Conservation (phyloP, 1,140 invertebrate species). For the Panulirus ornatus region DNA sequence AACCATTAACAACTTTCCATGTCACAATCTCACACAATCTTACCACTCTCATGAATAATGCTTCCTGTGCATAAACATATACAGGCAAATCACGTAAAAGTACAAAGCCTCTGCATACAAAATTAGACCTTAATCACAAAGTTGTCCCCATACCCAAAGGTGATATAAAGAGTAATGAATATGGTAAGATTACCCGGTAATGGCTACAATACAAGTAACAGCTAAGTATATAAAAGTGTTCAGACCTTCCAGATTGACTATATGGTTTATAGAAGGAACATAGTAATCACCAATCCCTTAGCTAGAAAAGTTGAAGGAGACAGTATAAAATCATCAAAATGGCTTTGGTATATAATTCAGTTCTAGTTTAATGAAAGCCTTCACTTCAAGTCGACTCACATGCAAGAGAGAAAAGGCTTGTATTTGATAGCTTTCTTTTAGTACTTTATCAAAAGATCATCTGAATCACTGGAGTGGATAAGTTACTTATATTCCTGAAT, state of each 20-base stretch:
- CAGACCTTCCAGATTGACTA: slow-evolving; percentile 32
- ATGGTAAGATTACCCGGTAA: neutral
- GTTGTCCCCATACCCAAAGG: slow-evolving; percentile 13
- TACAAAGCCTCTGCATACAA: slow-evolving; percentile 48
- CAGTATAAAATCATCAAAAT: slow-evolving; percentile 29
- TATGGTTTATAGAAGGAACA: slow-evolving; percentile 47
- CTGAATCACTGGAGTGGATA: too few species aligned
- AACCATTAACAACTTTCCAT: too few species aligned
- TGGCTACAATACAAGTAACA: neutral
- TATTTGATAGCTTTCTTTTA: too few species aligned
- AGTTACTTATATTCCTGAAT: too few species aligned
- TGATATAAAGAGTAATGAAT: slow-evolving; percentile 20
- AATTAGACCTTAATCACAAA: slow-evolving; percentile 40
- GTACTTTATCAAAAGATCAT: too few species aligned
- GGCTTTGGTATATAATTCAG: neutral
- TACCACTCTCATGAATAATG: slow-evolving; percentile 28
- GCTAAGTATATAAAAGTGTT: slow-evolving; percentile 39
- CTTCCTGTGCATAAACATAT: slow-evolving; percentile 1
- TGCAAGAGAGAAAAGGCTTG: too few species aligned
- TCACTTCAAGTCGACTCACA: too few species aligned
- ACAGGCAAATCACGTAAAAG: slow-evolving; percentile 43
- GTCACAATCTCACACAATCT: neutral
- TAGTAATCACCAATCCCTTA: slow-evolving; percentile 41
- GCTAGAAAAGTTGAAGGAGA: slow-evolving; percentile 28
- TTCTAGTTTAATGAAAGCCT: neutral